A percentile compares a stretch with the other conserved stretches of the same genome.
phyloP scores from a whole-genome alignment of 2,113 vertebrate genomes.

The Nicator chloris region DNA sequence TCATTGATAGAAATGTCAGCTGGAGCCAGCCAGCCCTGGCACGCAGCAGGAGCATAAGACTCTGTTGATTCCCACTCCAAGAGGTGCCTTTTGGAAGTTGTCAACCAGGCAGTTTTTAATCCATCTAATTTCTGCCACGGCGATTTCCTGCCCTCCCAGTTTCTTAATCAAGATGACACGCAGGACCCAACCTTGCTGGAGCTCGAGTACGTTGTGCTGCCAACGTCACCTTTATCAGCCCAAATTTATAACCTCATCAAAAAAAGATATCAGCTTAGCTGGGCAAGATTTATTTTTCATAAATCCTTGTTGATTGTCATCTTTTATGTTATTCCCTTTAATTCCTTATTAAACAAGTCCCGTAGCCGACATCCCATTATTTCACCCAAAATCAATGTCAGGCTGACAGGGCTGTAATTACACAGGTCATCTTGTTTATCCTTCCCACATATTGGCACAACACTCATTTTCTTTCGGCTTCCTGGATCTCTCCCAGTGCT shows the following conservation, averaged over 20 bases:
- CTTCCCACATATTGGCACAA: constrained; percentile 14
- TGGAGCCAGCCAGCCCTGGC: background rate
- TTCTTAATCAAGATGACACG: constrained; percentile 47
- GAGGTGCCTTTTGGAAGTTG: background rate
- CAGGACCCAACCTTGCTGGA: background rate
- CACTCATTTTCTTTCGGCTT: background rate
- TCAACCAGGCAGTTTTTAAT: background rate
- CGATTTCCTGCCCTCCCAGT: constrained; percentile 15
- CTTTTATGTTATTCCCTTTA: constrained; percentile 49
- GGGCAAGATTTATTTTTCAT: constrained; percentile 39
- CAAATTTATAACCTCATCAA: constrained; percentile 50
- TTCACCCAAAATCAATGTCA: constrained; percentile 49
- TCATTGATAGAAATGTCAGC: constrained; percentile 13
- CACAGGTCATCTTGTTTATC: constrained; percentile 47
- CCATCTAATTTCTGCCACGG: background rate
- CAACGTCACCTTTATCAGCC: constrained; percentile 27
- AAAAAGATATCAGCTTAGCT: constrained; percentile 32
- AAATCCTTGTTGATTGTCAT: constrained; percentile 49
- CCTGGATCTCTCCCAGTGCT: background rate
- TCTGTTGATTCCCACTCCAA: background rate
- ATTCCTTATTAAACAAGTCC: constrained; percentile 62
- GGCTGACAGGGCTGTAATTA: constrained; percentile 45
- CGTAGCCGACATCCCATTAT: constrained; percentile 26
- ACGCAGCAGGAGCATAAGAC: background rate
- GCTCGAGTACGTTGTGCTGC: background rate